Base-by-base conservation (phyloP, 2,113 vertebrate species). In the Eurystomus gularis region DNA sequence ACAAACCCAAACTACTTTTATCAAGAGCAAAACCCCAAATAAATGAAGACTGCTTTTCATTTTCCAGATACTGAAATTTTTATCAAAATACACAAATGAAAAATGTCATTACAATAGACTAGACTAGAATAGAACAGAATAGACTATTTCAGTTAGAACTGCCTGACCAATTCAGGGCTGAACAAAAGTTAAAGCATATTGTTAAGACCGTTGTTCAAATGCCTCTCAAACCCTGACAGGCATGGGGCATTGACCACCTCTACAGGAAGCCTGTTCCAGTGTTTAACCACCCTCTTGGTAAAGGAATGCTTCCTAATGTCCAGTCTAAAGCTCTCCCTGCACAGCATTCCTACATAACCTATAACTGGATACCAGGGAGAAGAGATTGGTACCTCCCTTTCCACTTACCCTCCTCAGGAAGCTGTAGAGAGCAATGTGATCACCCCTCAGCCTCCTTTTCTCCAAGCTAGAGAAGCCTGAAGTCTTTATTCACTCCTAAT, bases 341-440 rank as follows among this genome's bases (percentile, higher is more conserved):
- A 2, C 52, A 44, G 25, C 11, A 6, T 66, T 66, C 49, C 17
- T 24, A 44, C 1, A 1, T 2, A 1, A 28, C 62, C 14, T 44
- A 5, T 6, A 37, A 35, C 31, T 65, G 39, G 37, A 13, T n/a
- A 42, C 31, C 31, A 65, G 14, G 42, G 17, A 49, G 35, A 26
- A 33, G 42, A 69, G 52, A 5, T 39, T 28, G 33, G 52, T 21
- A 21, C 46, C 17, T 64, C 60, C 13, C 9, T 44, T 17, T 58
- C 23, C 9, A n/a, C 54, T 75, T 44, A 28, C 51, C 28, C 29
- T 64, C 37, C 60, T 64, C 21, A 52, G 29, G 23, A n/a, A 64
- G 35, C 48, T 28, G 29, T 21, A 12, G 37, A 54, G 18, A 28
- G 14, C 31, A 11, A n/a, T 54, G 48, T 42, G 24, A 28, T 54